Evolutionary conservation across 2,113 vertebrate species (phyloP).

Genomic region (Chaetops frenatus): DNA sequence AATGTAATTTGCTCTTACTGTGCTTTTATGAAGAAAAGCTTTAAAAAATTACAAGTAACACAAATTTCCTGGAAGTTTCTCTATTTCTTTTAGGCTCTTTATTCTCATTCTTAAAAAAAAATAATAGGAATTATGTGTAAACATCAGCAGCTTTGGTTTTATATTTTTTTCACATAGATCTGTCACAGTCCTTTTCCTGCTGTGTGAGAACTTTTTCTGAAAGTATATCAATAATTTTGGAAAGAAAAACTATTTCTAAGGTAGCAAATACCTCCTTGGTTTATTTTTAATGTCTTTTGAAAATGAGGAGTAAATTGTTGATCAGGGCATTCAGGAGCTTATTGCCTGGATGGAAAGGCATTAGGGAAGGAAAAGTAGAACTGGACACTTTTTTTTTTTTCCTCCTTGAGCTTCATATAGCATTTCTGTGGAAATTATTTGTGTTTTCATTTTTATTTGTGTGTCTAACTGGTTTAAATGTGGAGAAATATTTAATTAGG

Average conservation of each 20-base stretch:
- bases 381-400: neutral
- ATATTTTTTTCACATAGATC: neutral
- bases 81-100: neutral
- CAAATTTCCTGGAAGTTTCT: neutral
- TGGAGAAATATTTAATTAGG: slow-evolving; percentile 25
- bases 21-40: slow-evolving; percentile 32
- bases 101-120: neutral
- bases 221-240: neutral
- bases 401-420: neutral
- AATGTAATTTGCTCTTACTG: neutral
- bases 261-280: neutral
- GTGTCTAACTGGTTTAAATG: neutral
- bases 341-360: neutral
- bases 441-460: neutral
- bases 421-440: neutral
- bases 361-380: neutral
- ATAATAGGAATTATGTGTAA: neutral
- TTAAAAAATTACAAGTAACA: neutral
- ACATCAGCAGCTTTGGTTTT: neutral
- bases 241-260: neutral
- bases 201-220: neutral
- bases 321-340: neutral
- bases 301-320: neutral
- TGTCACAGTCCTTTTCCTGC: neutral
- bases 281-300: neutral